These are phyloP conservation scores for Rhamphomyia laevipes DNA, from an alignment of 2,888 invertebrate genomes.

Conservation along the genomic window DNA sequence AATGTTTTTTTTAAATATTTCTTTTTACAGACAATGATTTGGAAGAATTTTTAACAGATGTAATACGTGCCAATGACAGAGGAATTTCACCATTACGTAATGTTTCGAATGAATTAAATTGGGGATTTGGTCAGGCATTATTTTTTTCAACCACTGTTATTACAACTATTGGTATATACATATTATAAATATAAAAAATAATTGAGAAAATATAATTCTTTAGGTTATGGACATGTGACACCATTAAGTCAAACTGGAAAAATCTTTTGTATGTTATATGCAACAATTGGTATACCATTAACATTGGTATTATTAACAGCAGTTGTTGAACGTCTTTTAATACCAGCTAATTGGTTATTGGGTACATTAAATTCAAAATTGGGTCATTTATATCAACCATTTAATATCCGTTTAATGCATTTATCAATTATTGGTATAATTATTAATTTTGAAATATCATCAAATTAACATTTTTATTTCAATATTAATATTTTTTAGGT, in stretches of 20 bases:
- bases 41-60: conserved; percentile 57
- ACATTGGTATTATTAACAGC: conserved; percentile 75
- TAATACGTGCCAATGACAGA: conserved; percentile 61
- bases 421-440: conserved; percentile 51
- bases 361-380: conserved; percentile 49
- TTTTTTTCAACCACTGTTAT: conserved; percentile 82
- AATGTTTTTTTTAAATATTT: background rate
- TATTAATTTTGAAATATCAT: background rate
- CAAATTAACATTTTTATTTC: conserved; percentile 1
- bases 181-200: background rate
- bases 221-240: conserved; percentile 83
- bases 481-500: conserved; percentile 36
- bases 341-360: conserved; percentile 60
- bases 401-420: conserved; percentile 66
- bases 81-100: conserved; percentile 68
- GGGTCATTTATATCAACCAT: conserved; percentile 60
- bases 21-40: conserved; percentile 48
- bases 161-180: conserved; percentile 67
- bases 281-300: conserved; percentile 73
- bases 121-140: conserved; percentile 82
- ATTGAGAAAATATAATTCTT: background rate
- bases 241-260: conserved; percentile 78
- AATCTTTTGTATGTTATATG: conserved; percentile 78
- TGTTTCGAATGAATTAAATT: conserved; percentile 67
- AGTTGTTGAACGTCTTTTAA: conserved; percentile 65